Evolutionary conservation across 1,140 invertebrate genomes (phyloP), one percentile per base, ranked within the genome.

Genomic region (Drosophila lacertosa): DNA sequence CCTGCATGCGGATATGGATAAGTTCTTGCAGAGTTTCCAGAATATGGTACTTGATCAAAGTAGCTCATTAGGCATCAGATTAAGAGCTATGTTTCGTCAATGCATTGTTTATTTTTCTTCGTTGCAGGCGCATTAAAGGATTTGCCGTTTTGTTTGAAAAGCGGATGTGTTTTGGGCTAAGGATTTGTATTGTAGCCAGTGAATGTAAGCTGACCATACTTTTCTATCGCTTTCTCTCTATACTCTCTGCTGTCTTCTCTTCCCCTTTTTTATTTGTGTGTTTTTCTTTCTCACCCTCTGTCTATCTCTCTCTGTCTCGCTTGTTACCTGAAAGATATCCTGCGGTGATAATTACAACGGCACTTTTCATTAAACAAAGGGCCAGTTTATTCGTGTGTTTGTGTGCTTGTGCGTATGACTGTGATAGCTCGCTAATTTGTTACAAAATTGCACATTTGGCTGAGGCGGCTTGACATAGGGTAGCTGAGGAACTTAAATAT

Each of bases 401-500:
- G 11, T 13, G 26, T 42, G 40, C 47, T 7, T 18, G 35, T 22
- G 20, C 45, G 29, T 32, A 3, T 47, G 22, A 40, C 37, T 58
- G 35, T 48, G 59, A 45, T 58, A 45, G 63, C 55, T 60, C 40
- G 76, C 81, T 84, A 84, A 84, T 84, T 84, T 86, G 80, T 76
- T 84, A 86, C 81, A 80, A 84, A 86, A 76, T 86, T 84, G 76
- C 77, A 84, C 80, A 84, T 84, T 80, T 86, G 40, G 63, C 18
- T 59, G 71, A 54, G 53, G 54, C 20, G 33, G 57, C 66, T 42
- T 71, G 39, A 63, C 72, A 84, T 68, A 73, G 76, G 81, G 80
- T 77, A 67, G 47, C 13, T 5, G 13, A 37, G 39, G 37, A 16
- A 47, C 44, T 47, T 15, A 57, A n/a, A 35, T 20, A n/a, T 18